These are phyloP conservation scores for Drosophila borealis DNA, from an alignment of 2,888 invertebrate genomes.

Conservation along the genomic window DNA sequence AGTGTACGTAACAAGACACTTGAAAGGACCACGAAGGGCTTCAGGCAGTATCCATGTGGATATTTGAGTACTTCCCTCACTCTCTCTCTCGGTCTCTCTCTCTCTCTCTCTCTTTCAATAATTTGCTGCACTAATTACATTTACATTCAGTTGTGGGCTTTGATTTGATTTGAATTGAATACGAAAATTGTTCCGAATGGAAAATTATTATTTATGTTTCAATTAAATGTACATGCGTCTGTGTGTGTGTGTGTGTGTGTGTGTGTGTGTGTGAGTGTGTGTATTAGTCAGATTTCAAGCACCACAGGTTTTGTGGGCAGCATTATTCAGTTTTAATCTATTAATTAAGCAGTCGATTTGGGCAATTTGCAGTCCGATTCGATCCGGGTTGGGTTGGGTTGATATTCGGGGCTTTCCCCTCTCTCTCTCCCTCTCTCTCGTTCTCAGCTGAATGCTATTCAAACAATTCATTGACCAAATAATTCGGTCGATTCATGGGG, in stretches of 20 bases:
- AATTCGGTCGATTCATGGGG: constrained; percentile 58
- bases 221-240: constrained; percentile 56
- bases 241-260: constrained; percentile 5
- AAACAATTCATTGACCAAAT: constrained; percentile 63
- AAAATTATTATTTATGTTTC: constrained; percentile 71
- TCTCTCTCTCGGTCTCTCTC: background rate
- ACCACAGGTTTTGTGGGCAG: constrained; percentile 26
- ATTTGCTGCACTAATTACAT: constrained; percentile 42
- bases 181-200: constrained; percentile 41
- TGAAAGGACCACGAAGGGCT: constrained; percentile 1
- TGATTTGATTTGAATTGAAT: constrained; percentile 51
- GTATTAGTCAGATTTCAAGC: constrained; percentile 8
- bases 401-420: background rate
- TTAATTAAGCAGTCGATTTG: constrained; percentile 71
- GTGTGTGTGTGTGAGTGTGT: constrained; percentile 2
- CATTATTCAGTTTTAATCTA: constrained; percentile 75
- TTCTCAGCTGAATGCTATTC: constrained; percentile 17
- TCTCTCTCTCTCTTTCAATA: background rate
- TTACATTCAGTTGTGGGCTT: constrained; percentile 31
- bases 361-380: constrained; percentile 19
- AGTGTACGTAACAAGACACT: constrained; percentile 9
- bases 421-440: no score
- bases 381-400: background rate
- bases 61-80: background rate
- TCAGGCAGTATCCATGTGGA: background rate